These are phyloP conservation scores for Zosterops pallidus DNA, from an alignment of 2,113 vertebrate species.

Conservation along the genomic window DNA sequence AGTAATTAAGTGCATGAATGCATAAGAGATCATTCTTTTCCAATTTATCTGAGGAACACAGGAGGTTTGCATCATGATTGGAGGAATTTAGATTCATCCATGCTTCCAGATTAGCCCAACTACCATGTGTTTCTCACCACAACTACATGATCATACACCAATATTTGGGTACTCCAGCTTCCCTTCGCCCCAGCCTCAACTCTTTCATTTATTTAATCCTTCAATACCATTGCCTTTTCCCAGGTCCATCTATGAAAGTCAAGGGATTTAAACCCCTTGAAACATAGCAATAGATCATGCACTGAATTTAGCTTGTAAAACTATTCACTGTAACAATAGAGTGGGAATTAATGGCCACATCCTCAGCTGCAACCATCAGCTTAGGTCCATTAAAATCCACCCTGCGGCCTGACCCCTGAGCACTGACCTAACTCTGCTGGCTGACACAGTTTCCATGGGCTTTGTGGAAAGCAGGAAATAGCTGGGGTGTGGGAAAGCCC, in stretches of 20 bases:
- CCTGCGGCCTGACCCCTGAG: constrained; percentile 17
- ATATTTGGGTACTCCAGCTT: neutral
- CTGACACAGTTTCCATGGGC: constrained; percentile 40
- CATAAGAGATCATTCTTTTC: neutral
- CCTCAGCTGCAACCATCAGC: constrained; percentile 42
- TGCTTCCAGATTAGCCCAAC: neutral
- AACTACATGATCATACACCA: neutral
- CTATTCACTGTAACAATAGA: constrained; percentile 2
- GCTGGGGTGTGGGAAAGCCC: constrained; percentile 13
- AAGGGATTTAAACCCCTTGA: neutral
- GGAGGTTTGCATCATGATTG: neutral
- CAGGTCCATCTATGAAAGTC: neutral
- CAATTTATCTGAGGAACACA: neutral
- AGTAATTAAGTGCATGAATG: constrained; percentile 21
- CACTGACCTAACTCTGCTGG: neutral
- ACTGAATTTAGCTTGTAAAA: constrained; percentile 31
- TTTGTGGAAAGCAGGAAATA: neutral
- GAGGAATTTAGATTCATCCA: neutral
- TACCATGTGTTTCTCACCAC: neutral
- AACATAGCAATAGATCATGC: constrained; percentile 1
- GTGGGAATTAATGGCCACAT: constrained; percentile 37
- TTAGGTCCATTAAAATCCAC: constrained; percentile 50
- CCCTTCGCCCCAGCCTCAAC: neutral
- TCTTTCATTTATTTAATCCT: neutral
- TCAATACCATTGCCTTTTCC: neutral